Conservation (phyloP, 37 sponge, comb jelly and placozoan genomes). For the Mnemiopsis leidyi region DNA sequence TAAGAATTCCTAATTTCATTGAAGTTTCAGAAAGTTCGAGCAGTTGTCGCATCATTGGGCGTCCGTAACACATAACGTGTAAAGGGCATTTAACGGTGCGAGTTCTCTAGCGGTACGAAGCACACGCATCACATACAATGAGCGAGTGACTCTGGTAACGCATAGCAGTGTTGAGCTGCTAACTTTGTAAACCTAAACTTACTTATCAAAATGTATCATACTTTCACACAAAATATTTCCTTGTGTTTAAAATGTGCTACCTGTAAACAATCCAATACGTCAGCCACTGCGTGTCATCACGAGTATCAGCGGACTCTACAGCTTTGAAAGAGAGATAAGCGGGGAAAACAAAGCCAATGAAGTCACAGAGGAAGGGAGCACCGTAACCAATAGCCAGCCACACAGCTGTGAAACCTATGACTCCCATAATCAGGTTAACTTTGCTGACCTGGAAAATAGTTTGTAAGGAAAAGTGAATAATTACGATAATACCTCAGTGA, state of each 20-base stretch:
- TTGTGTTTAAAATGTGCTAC: slow-evolving; percentile 6
- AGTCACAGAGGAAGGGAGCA: slow-evolving; percentile 63
- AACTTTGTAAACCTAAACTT: neutral
- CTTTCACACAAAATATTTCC: neutral
- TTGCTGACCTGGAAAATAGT: slow-evolving; percentile 23
- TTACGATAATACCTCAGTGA: neutral
- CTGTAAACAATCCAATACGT: slow-evolving; percentile 66
- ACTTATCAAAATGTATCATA: neutral
- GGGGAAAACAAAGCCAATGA: slow-evolving; percentile 58
- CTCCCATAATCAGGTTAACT: slow-evolving; percentile 57
- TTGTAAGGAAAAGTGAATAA: no score
- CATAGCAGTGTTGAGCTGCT: slow-evolving; percentile 50
- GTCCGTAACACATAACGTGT: neutral
- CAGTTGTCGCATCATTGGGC: slow-evolving; percentile 1
- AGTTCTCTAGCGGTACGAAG: slow-evolving; percentile 16
- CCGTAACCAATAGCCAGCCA: slow-evolving; percentile 61
- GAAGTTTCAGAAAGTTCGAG: no score
- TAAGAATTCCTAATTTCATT: no score
- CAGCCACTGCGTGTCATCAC: slow-evolving; percentile 62
- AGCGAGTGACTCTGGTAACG: slow-evolving; percentile 11
- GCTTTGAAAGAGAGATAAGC: slow-evolving; percentile 65
- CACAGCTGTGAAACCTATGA: slow-evolving; percentile 36
- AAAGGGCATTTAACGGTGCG: neutral
- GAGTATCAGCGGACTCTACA: slow-evolving; percentile 28
- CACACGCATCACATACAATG: neutral